These are phyloP conservation scores for Hypolimnas misippus DNA, from an alignment of 2,888 invertebrate species.

Conservation along the genomic window DNA sequence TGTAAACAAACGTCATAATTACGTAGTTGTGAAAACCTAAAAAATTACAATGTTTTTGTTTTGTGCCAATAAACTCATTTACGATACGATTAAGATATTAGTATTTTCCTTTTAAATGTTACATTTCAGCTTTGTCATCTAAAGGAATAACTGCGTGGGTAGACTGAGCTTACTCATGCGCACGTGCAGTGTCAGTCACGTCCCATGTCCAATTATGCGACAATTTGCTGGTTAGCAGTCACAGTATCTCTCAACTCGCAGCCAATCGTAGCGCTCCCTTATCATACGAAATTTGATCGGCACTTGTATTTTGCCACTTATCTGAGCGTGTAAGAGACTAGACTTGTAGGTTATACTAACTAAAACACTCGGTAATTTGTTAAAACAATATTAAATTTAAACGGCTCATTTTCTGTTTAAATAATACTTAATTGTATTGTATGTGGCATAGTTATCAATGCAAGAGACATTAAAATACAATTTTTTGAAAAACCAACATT, in stretches of 20 bases:
- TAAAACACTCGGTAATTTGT: too few relatives aligned
- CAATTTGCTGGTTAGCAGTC: slow-evolving; percentile 34
- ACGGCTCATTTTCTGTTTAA: too few relatives aligned
- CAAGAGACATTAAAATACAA: too few relatives aligned
- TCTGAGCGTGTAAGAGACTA: neutral
- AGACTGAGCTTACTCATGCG: slow-evolving; percentile 57
- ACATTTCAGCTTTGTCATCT: slow-evolving; percentile 24
- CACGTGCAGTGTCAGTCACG: slow-evolving; percentile 56
- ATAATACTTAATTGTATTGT: too few relatives aligned
- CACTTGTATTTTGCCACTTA: neutral
- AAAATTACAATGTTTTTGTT: neutral
- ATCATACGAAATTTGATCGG: slow-evolving; percentile 29
- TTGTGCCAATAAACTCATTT: neutral
- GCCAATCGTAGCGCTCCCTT: slow-evolving; percentile 12
- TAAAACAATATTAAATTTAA: too few relatives aligned
- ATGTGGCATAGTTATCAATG: too few relatives aligned
- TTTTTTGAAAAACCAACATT: too few relatives aligned
- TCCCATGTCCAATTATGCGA: slow-evolving; percentile 60
- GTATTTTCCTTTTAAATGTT: slow-evolving; percentile 6
- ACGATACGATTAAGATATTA: neutral
- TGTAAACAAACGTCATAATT: neutral
- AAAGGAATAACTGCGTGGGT: slow-evolving; percentile 29
- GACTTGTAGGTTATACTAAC: neutral
- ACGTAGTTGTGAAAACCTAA: neutral
- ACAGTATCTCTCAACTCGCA: slow-evolving; percentile 14